Evolutionary conservation across 2,888 invertebrate species (phyloP), one percentile per base, ranked within the genome.

Genomic region (Hetaerina titia): DNA sequence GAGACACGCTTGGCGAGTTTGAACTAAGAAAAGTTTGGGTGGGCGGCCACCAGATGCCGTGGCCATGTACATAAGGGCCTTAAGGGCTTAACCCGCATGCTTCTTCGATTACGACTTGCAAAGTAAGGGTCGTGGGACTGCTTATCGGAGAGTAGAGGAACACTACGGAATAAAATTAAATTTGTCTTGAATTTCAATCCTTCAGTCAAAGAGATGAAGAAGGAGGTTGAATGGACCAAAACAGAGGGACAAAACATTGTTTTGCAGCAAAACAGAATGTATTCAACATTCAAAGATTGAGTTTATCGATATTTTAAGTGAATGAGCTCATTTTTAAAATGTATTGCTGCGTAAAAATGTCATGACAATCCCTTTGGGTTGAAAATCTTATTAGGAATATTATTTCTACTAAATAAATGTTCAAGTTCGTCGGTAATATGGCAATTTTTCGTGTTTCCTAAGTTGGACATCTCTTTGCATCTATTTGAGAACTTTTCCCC

Each of bases 1-100:
- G 81, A 81, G 31, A 81, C 81, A 81, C 81, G 31, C 81, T 81
- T 81, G 81, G 81, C 31, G 81, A 81, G 81, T 81, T 81, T 81
- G 81, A 81, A 11, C 31, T 31, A 81, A 81, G 81, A 17, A 81
- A 81, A 81, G 81, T 81, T 45, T 81, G 81, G 11, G 81, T 31
- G 4, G 81, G 25, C 81, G 81, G 81, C 81, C 81, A 81, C 81
- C 81, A 81, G 81, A 81, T 81, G 81, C 81, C 81, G 13, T 31
- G 15, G 13, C 81, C 81, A 25, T 9, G 81, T 81, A 5, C 31
- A 81, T 81, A 22, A 81, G 81, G 81, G 81, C 81, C 9, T 81
- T 25, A 81, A 81, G 81, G 81, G 31, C 81, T 81, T 81, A 13
- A 81, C 81, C 81, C 25, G 31, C 81, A 81, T 81, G 81, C 25